A percentile compares a stretch with the other conserved stretches of the same genome.
Conservation (phyloP, 2,113 vertebrate species). For the Lucifuga dentata region DNA sequence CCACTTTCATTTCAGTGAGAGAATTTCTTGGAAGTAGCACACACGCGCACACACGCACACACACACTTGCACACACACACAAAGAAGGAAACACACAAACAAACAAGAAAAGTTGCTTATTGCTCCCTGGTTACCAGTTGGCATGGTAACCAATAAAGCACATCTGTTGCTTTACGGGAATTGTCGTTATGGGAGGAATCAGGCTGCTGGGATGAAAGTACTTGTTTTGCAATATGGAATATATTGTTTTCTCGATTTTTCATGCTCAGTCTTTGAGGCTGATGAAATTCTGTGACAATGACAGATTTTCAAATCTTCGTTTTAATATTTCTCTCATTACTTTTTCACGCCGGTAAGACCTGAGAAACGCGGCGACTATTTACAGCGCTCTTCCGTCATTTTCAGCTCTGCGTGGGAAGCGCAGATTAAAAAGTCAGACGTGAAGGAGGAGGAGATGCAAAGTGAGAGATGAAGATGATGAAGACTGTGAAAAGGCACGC, state of each 20-base stretch:
- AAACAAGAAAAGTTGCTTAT: slow-evolving; percentile 44
- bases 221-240: slow-evolving; percentile 6
- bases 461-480: too few relatives aligned
- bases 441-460: too few relatives aligned
- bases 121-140: slow-evolving; percentile 44
- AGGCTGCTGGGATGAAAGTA: slow-evolving; percentile 13
- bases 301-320: slow-evolving; percentile 11
- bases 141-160: slow-evolving; percentile 56
- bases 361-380: not conserved
- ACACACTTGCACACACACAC: too few relatives aligned
- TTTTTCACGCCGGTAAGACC: not conserved
- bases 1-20: slow-evolving; percentile 18
- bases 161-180: slow-evolving; percentile 34
- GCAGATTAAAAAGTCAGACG: too few relatives aligned
- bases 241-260: slow-evolving; percentile 35
- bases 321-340: slow-evolving; percentile 7
- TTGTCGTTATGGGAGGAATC: slow-evolving; percentile 30
- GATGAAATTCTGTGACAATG: slow-evolving; percentile 18
- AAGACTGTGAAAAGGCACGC: too few relatives aligned
- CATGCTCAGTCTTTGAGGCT: not conserved
- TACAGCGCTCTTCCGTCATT: not conserved
- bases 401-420: not conserved
- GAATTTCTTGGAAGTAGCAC: slow-evolving; percentile 6
- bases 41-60: not conserved
- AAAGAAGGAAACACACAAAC: not conserved